Evolutionary conservation across 2,888 invertebrate genomes (phyloP).

Genomic region (Himalopsyche kuldschensis): DNA sequence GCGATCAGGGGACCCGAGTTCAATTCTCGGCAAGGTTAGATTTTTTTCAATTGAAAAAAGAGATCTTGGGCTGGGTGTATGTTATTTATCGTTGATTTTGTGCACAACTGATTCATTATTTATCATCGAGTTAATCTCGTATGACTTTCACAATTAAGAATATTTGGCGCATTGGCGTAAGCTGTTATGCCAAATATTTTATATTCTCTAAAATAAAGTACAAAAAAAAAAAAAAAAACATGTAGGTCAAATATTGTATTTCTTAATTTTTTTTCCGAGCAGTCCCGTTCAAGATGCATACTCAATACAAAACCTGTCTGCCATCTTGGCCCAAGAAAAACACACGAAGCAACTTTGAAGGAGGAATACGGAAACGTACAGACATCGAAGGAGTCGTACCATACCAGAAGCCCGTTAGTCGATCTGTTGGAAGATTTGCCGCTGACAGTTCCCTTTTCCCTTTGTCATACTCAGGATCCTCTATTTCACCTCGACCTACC

Average conservation of each 20-base stretch:
- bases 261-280: slow-evolving; percentile 34
- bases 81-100: no score
- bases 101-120: no score
- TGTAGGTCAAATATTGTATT: slow-evolving; percentile 23
- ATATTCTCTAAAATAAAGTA: no score
- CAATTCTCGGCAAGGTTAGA: no score
- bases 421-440: slow-evolving; percentile 5
- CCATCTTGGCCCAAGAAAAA: slow-evolving; percentile 16
- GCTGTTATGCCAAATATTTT: no score
- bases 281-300: slow-evolving; percentile 39
- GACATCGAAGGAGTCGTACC: neutral
- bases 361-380: neutral
- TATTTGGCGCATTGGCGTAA: no score
- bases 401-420: neutral
- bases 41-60: no score
- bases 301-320: slow-evolving; percentile 6
- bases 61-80: no score
- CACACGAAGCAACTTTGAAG: slow-evolving; percentile 1
- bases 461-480: neutral
- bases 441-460: slow-evolving; percentile 1
- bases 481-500: slow-evolving; percentile 15
- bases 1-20: no score
- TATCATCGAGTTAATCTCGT: no score
- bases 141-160: no score
- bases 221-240: no score